A percentile compares a stretch with the other conserved stretches of the same genome.
phyloP scores from a whole-genome alignment of 2,888 invertebrate species.

The Lasioglossum marginatum region DNA sequence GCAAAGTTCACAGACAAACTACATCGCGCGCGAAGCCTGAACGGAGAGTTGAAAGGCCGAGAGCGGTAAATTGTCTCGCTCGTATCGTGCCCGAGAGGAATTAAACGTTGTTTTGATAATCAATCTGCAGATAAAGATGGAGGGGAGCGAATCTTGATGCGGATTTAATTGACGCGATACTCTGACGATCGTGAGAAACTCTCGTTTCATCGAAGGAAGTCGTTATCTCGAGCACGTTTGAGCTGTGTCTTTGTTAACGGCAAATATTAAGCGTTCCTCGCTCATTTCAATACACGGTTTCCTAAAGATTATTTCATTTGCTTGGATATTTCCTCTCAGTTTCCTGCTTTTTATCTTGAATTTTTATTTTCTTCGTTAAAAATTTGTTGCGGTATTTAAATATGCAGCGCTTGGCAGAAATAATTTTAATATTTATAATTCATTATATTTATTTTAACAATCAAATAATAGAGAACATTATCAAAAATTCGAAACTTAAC shows the following conservation, averaged over 20 bases:
- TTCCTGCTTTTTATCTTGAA: background rate
- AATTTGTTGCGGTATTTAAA: background rate
- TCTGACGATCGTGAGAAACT: slow-evolving; percentile 39
- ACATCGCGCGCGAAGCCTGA: slow-evolving; percentile 22
- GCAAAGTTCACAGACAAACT: slow-evolving; percentile 38
- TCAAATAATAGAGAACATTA: background rate
- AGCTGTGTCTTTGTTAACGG: background rate
- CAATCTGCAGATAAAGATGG: slow-evolving; percentile 28
- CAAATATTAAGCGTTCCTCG: background rate
- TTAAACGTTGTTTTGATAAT: slow-evolving; percentile 50
- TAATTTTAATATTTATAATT: background rate
- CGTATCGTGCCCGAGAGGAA: slow-evolving; percentile 40
- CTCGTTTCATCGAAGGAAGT: background rate
- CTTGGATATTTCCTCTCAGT: background rate
- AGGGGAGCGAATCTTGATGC: slow-evolving; percentile 47
- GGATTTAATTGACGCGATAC: slow-evolving; percentile 49
- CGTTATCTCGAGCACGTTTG: background rate
- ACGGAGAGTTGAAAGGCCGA: slow-evolving; percentile 49
- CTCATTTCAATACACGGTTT: background rate
- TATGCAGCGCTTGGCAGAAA: too few species aligned
- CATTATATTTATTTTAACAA: background rate
- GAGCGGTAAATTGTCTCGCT: slow-evolving; percentile 52
- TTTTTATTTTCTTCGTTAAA: background rate
- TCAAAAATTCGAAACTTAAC: too few species aligned
- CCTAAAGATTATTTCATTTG: background rate